Conservation (phyloP, 2,888 invertebrate species). For the Pedicia rivosa region DNA sequence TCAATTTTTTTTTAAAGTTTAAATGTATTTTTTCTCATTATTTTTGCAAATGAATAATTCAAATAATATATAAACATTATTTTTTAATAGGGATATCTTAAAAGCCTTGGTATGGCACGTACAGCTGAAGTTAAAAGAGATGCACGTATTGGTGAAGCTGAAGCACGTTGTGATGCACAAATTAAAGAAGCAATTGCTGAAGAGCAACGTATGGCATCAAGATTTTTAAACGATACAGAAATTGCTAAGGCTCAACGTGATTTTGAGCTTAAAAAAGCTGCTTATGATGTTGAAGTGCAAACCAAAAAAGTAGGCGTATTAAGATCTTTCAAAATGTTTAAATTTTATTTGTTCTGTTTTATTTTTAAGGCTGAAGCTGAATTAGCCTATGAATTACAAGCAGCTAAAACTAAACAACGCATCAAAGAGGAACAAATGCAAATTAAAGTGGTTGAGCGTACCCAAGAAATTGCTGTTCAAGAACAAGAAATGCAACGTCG, state of each 20-base stretch:
- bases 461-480: conserved; percentile 87
- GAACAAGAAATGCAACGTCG: conserved; percentile 90
- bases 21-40: too few species aligned
- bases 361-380: conserved; percentile 64
- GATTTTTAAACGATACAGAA: conserved; percentile 90
- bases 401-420: conserved; percentile 88
- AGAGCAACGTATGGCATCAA: conserved; percentile 88
- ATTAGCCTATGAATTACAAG: conserved; percentile 84
- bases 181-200: conserved; percentile 94
- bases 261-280: conserved; percentile 92
- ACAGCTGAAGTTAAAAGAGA: conserved; percentile 92
- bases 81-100: conserved; percentile 58
- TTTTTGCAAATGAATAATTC: too few species aligned
- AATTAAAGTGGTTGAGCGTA: conserved; percentile 78
- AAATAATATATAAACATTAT: too few species aligned
- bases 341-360: conserved; percentile 7
- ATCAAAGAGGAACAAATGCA: conserved; percentile 98
- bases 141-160: conserved; percentile 93
- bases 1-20: too few species aligned
- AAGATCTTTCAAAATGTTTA: conserved; percentile 8
- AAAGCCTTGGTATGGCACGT: conserved; percentile 86
- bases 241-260: conserved; percentile 94
- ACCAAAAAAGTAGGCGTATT: conserved; percentile 37
- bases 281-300: conserved; percentile 93
- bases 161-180: conserved; percentile 69